Percentiles rank a stretch among this genome's conserved stretches.
Evolutionary conservation across 2,888 invertebrate genomes (phyloP).

Genomic region (Hecatera dysodea): DNA sequence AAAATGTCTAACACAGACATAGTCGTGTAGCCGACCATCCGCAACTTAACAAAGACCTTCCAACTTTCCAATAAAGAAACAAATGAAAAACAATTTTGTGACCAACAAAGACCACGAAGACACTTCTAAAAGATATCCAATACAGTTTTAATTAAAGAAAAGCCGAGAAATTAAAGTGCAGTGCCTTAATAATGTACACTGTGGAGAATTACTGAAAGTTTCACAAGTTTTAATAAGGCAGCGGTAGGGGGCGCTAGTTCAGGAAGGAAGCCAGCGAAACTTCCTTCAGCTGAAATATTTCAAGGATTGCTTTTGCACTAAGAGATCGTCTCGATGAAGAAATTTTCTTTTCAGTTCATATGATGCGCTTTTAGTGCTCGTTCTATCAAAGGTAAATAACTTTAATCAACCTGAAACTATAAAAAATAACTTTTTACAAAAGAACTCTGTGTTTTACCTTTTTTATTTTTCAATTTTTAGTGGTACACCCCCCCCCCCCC

Average conservation of each 20-base stretch:
- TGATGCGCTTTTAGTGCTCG: background rate
- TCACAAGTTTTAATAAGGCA: slow-evolving; percentile 67
- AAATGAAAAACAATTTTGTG: slow-evolving; percentile 4
- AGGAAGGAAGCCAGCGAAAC: slow-evolving; percentile 51
- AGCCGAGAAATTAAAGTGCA: slow-evolving; percentile 60
- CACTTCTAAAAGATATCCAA: slow-evolving; percentile 57
- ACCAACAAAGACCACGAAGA: slow-evolving; percentile 39
- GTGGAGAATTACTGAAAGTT: slow-evolving; percentile 66
- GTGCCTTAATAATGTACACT: slow-evolving; percentile 59
- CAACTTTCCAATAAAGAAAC: slow-evolving; percentile 12
- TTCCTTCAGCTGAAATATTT: slow-evolving; percentile 64
- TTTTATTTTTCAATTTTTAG: no score
- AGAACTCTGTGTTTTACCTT: no score
- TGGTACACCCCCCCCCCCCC: no score
- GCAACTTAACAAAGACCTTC: slow-evolving; percentile 3
- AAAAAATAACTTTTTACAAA: no score
- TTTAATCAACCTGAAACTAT: no score
- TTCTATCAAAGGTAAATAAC: no score
- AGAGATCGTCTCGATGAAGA: slow-evolving; percentile 24
- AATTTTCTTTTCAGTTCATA: background rate
- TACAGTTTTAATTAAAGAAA: slow-evolving; percentile 67
- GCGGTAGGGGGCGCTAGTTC: slow-evolving; percentile 51
- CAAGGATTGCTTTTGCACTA: slow-evolving; percentile 53
- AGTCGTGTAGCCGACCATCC: background rate
- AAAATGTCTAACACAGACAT: background rate